phyloP scores from a whole-genome alignment of 2,113 vertebrate genomes.

The Chlamydotis undulata region DNA sequence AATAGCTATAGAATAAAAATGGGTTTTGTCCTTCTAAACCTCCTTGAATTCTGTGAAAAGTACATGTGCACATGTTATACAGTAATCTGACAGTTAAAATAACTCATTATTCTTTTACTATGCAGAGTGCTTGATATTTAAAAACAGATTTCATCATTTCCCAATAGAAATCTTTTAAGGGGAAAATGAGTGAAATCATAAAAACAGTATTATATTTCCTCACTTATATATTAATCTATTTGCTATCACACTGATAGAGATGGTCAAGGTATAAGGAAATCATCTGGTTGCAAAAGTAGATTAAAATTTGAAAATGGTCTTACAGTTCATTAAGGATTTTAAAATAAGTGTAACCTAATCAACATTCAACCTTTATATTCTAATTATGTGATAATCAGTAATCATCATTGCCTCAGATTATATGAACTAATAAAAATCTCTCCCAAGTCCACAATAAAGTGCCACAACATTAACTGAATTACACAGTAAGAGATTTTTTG shows the following conservation, averaged over 20 bases:
- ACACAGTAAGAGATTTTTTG: not conserved
- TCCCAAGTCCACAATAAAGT: not conserved
- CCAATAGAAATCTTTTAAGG: not conserved
- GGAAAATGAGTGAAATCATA: not conserved
- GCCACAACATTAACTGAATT: conserved; percentile 15
- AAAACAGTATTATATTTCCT: not conserved
- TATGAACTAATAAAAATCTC: conserved; percentile 8
- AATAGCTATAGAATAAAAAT: not conserved
- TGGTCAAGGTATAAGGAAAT: not conserved
- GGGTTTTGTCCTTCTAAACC: not conserved
- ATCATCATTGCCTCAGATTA: conserved; percentile 5
- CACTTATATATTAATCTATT: not conserved
- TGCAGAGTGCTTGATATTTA: not conserved
- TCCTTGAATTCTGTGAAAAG: not conserved
- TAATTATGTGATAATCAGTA: conserved; percentile 31
- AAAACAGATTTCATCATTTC: not conserved
- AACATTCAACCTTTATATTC: not conserved
- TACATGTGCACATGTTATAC: not conserved
- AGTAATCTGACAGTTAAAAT: not conserved
- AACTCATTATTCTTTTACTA: not conserved
- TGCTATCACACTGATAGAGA: not conserved
- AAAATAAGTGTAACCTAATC: not conserved
- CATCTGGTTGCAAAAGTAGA: not conserved
- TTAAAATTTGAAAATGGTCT: not conserved
- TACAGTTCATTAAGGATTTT: conserved; percentile 18